Conservation (phyloP, 2,113 vertebrate genomes). For the Clinocottus analis region DNA sequence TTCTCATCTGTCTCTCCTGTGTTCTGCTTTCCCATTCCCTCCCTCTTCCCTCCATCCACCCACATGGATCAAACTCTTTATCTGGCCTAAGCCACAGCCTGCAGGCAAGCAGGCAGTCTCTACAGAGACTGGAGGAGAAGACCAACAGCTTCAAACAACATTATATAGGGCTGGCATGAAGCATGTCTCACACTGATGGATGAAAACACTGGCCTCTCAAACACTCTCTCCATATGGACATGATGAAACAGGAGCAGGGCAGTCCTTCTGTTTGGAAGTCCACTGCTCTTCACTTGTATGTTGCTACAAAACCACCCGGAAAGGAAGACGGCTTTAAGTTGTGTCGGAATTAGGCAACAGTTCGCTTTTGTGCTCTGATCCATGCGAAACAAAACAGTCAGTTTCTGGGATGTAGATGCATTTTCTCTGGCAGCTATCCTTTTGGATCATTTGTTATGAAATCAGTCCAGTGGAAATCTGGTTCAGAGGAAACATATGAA, state of each 20-base stretch:
- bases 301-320: conserved; percentile 27
- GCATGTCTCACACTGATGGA: conserved; percentile 73
- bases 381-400: conserved; percentile 18
- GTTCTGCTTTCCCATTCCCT: conserved; percentile 59
- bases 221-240: conserved; percentile 62
- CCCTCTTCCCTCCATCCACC: conserved; percentile 65
- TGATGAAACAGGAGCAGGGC: conserved; percentile 54
- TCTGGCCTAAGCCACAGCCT: conserved; percentile 79
- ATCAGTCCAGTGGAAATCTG: conserved; percentile 51
- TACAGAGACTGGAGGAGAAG: conserved; percentile 68
- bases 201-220: conserved; percentile 68
- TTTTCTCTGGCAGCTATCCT: conserved; percentile 49
- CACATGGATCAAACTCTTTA: conserved; percentile 82
- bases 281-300: conserved; percentile 46
- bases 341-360: conserved; percentile 21
- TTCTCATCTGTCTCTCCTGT: conserved; percentile 29
- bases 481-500: conserved; percentile 30
- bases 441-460: conserved; percentile 47
- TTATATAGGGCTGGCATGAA: conserved; percentile 75
- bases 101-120: conserved; percentile 73
- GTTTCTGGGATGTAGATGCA: conserved; percentile 29
- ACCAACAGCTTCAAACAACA: conserved; percentile 77
- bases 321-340: conserved; percentile 21
- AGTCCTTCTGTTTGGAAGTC: conserved; percentile 50
- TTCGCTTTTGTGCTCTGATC: conserved; percentile 28